These are phyloP conservation scores for Stenodema calcarata DNA, from an alignment of 2,888 invertebrate genomes.

Conservation along the genomic window DNA sequence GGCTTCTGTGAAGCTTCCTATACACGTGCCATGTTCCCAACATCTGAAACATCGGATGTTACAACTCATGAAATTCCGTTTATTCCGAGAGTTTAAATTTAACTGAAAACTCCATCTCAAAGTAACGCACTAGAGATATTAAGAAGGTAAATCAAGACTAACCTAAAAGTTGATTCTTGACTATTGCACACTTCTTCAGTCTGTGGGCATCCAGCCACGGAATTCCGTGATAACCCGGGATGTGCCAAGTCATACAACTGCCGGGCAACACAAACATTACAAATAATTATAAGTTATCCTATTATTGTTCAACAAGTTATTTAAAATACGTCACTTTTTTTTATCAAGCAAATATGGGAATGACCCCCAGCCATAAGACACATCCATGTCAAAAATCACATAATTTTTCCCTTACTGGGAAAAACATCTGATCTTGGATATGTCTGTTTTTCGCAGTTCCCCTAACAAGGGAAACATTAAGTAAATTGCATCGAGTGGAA, in stretches of 20 bases:
- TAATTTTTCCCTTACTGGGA: too few relatives aligned
- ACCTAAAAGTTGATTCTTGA: conserved; percentile 73
- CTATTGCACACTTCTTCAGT: conserved; percentile 91
- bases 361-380: too few relatives aligned
- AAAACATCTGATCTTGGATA: too few relatives aligned
- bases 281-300: background rate
- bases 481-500: too few relatives aligned
- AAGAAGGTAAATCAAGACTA: background rate
- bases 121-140: too few relatives aligned
- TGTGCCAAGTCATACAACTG: conserved; percentile 91
- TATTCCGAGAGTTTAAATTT: too few relatives aligned
- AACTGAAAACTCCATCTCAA: too few relatives aligned
- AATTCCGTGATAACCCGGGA: conserved; percentile 86
- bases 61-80: background rate
- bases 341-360: too few relatives aligned
- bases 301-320: background rate
- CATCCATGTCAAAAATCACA: too few relatives aligned
- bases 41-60: conserved; percentile 66
- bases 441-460: too few relatives aligned
- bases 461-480: too few relatives aligned
- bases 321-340: too few relatives aligned
- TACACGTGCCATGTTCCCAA: conserved; percentile 94
- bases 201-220: conserved; percentile 88
- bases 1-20: conserved; percentile 86
- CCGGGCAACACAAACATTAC: conserved; percentile 41